Conservation (phyloP, 2,797 vertebrate species). For the Antennarius maculatus region DNA sequence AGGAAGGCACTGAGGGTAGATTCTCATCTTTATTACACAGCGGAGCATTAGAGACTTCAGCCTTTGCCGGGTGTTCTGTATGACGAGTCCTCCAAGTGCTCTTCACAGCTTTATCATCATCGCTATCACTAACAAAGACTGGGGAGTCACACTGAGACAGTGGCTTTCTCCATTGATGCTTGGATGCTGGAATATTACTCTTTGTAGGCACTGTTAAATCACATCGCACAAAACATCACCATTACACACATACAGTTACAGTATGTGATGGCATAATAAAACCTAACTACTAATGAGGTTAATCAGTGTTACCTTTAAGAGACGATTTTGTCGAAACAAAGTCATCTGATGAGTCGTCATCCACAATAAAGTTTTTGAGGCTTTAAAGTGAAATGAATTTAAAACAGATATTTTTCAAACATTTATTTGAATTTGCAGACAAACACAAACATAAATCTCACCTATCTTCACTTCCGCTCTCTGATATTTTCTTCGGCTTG, state of each 20-base stretch:
- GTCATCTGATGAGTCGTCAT: conserved; percentile 76
- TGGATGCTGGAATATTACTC: conserved; percentile 50
- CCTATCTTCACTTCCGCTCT: conserved; percentile 64
- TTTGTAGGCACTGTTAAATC: conserved; percentile 58
- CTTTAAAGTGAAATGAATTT: conserved; percentile 51
- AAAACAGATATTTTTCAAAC: not conserved
- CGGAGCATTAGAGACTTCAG: conserved; percentile 5
- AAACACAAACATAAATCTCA: conserved; percentile 50
- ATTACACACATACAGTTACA: not conserved
- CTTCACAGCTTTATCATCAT: conserved; percentile 77
- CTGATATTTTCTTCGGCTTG: conserved; percentile 51
- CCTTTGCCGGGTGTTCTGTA: conserved; percentile 27
- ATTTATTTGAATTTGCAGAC: not conserved
- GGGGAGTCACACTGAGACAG: conserved; percentile 65
- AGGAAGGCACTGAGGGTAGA: conserved; percentile 3
- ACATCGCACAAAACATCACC: not conserved
- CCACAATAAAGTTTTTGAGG: conserved; percentile 79
- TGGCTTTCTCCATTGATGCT: conserved; percentile 45
- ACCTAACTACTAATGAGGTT: not conserved
- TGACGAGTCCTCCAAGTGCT: conserved; percentile 80
- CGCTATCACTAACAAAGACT: conserved; percentile 80
- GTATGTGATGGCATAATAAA: no score
- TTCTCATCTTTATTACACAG: conserved; percentile 19
- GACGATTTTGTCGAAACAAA: conserved; percentile 70
- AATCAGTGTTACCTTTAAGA: conserved; percentile 66